These are phyloP conservation scores for Odobenus rosmarus DNA, from an alignment of 2,113 vertebrate species.

Conservation along the genomic window DNA sequence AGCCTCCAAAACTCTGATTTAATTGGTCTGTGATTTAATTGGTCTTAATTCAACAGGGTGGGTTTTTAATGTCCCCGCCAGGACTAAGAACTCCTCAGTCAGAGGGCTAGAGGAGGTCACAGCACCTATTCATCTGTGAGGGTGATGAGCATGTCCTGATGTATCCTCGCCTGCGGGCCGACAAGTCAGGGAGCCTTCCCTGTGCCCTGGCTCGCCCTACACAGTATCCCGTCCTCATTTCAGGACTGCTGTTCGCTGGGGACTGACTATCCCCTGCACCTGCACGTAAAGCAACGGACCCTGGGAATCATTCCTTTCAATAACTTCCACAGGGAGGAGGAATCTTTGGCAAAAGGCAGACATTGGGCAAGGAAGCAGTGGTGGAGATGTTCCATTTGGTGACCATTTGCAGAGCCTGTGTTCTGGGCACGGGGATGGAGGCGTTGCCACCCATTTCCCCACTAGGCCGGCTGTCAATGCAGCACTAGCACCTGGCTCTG, in stretches of 20 bases:
- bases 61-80: neutral
- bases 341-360: neutral
- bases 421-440: neutral
- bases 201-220: too few relatives aligned
- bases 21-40: neutral
- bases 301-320: neutral
- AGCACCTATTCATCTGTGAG: neutral
- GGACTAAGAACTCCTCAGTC: neutral
- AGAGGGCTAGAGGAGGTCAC: neutral
- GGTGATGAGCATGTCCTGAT: neutral
- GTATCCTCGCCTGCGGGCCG: neutral
- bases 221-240: accelerated
- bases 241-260: accelerated
- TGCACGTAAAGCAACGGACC: neutral
- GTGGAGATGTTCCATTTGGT: neutral
- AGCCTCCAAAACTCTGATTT: neutral
- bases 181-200: too few relatives aligned
- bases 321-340: neutral
- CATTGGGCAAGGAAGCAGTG: neutral
- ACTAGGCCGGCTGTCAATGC: too few relatives aligned
- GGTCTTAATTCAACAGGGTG: neutral
- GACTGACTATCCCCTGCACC: too few relatives aligned
- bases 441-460: accelerated
- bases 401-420: neutral
- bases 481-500: neutral